Evolutionary conservation across 2,113 vertebrate species (phyloP), one percentile per base, ranked within the genome.

Genomic region (Sinocyclocheilus maitianheensis): DNA sequence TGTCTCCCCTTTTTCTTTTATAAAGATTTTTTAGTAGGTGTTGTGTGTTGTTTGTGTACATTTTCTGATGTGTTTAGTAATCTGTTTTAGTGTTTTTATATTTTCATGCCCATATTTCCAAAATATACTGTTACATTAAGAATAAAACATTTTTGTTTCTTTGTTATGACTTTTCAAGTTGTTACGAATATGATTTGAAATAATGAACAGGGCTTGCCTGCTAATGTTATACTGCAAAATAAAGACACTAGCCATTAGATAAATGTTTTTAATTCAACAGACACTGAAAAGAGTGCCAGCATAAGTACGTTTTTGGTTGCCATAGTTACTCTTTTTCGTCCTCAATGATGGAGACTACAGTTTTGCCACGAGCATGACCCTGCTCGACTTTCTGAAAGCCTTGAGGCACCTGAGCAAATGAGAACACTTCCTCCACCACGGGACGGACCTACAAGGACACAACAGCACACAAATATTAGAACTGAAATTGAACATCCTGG

Each of bases 301-400:
- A 62, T 46, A 46, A 10, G 46, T 12, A n/a, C 14, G 3, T 30
- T 53, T 51, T 77, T 75, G 11, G 40, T n/a, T 46, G 20, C 86
- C 30, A 18, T 75, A 71, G 76, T 87, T 37, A 53, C 86, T 83
- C 65, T 43, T 51, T 87, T 6, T 67, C 84, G 12, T 84, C 91
- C 88, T 93, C 84, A 82, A 91, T 86, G 34, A 99, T 91, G 79
- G 93, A 88, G 40, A 99, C 94, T 9, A 99, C 97, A 0, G 96
- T 99, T 94, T 99, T 99, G 53, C 98, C 98, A 75, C 97, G 93
- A 8, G 97, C 97, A 0, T 98, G 98, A 69, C 98, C 98, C 88
- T 92, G 92, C 93, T 99, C 97, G 90, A 99, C 30, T 91, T 97
- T 99, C 90, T 94, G 91, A 58, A 99, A 95, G 82, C 97, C 98